Percentiles rank a stretch among this genome's conserved stretches.
Conservation (phyloP, 2,888 invertebrate genomes). For the Synanthedon andrenaeformis region DNA sequence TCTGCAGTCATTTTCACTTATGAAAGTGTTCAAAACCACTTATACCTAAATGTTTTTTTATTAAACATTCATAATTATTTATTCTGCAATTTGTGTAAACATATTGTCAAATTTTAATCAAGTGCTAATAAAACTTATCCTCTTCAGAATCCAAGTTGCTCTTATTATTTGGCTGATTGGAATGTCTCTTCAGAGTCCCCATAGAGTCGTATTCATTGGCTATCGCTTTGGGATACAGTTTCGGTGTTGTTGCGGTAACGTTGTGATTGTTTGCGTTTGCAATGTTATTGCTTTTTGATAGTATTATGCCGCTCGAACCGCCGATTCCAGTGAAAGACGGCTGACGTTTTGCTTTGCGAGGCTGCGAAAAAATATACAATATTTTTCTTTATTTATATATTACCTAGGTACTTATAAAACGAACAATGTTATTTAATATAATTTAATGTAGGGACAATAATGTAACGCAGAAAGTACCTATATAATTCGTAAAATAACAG, state of each 20-base stretch:
- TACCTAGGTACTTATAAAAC: background rate
- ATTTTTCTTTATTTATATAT: too few species aligned
- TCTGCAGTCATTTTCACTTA: too few species aligned
- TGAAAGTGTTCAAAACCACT: too few species aligned
- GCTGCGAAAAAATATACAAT: slow-evolving; percentile 25
- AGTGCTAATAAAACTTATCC: slow-evolving; percentile 71
- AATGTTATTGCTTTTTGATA: slow-evolving; percentile 71
- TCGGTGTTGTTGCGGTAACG: slow-evolving; percentile 71
- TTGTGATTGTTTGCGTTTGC: slow-evolving; percentile 74
- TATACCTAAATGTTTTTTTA: too few species aligned
- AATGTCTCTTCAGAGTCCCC: slow-evolving; percentile 81
- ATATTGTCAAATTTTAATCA: too few species aligned
- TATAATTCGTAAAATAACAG: too few species aligned
- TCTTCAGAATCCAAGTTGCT: slow-evolving; percentile 74
- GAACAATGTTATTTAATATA: background rate
- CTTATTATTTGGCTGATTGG: slow-evolving; percentile 77
- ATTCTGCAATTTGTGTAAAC: too few species aligned
- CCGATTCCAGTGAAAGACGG: slow-evolving; percentile 76
- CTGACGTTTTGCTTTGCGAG: slow-evolving; percentile 73
- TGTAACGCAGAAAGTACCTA: too few species aligned
- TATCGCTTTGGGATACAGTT: slow-evolving; percentile 76
- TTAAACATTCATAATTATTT: too few species aligned
- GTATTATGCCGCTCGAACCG: slow-evolving; percentile 60
- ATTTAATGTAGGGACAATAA: background rate
- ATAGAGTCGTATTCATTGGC: slow-evolving; percentile 82